Conservation (phyloP, 1,140 invertebrate genomes). For the Hyphantria cunea region DNA sequence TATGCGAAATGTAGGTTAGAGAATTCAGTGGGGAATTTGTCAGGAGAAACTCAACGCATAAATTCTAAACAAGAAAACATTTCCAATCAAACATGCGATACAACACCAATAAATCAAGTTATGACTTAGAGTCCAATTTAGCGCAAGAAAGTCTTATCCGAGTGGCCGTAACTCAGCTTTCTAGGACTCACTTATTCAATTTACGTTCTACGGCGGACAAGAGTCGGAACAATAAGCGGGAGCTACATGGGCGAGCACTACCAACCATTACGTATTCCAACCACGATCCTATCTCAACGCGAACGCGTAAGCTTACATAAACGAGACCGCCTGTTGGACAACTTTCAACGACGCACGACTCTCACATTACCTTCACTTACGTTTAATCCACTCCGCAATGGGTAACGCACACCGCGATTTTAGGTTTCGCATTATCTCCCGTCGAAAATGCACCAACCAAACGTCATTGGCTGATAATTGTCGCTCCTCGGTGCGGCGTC, state of each 20-base stretch:
- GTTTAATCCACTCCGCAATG: slow-evolving; percentile 23
- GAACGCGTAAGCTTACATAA: slow-evolving; percentile 23
- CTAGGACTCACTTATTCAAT: slow-evolving; percentile 53
- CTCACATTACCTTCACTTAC: neutral
- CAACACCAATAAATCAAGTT: slow-evolving; percentile 25
- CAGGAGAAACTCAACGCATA: neutral
- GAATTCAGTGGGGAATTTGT: too few relatives aligned
- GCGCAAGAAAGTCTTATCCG: slow-evolving; percentile 27
- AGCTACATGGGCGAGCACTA: slow-evolving; percentile 72
- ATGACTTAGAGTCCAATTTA: slow-evolving; percentile 32
- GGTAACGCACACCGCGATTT: slow-evolving; percentile 25
- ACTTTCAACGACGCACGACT: slow-evolving; percentile 12
- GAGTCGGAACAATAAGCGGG: slow-evolving; percentile 65
- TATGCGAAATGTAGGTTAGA: too few relatives aligned
- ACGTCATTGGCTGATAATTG: slow-evolving; percentile 73
- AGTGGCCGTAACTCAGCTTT: slow-evolving; percentile 32
- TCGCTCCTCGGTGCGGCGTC: slow-evolving; percentile 57
- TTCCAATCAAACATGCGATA: slow-evolving; percentile 24
- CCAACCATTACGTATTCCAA: slow-evolving; percentile 74
- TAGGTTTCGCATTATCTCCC: slow-evolving; percentile 4
- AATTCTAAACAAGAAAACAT: slow-evolving; percentile 17
- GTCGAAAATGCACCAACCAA: slow-evolving; percentile 44
- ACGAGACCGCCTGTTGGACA: neutral
- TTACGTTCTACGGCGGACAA: slow-evolving; percentile 58
- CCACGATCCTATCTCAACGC: slow-evolving; percentile 53